Evolutionary conservation across 2,113 vertebrate genomes (phyloP), one percentile per base, ranked within the genome.

Genomic region (Eudyptes chrysolophus): DNA sequence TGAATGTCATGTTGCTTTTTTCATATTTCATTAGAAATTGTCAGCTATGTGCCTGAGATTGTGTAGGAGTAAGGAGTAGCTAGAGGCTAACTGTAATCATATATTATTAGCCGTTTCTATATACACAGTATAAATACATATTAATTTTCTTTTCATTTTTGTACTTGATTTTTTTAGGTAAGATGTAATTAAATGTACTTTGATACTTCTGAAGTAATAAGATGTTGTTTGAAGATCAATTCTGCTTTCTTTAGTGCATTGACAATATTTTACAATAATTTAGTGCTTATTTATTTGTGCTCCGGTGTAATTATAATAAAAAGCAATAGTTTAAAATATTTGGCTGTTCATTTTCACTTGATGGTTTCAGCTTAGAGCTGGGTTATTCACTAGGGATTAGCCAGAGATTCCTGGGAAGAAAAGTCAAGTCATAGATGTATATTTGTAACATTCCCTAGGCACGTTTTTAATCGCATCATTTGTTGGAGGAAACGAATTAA

Each of bases 231-330:
- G 96, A 96, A 98, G 96, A 98, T 92, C 86, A 96, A 91, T 97
- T 98, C 97, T 98, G 98, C 97, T 98, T 98, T 98, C 98, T 98
- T 98, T 98, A 98, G 98, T 98, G 98, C 97, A 98, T 98, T 98
- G 97, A 96, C 95, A 97, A 98, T 98, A 98, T 98, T 99, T 99
- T 98, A 97, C 97, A 98, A 98, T 98, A 98, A 97, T 98, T 98
- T 98, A 98, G 98, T 98, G 98, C 97, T 98, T 98, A 98, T 98
- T 98, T 98, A 99, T 99, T 98, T 98, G 98, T 99, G 98, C 98
- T 98, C 98, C 98, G 0, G 98, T 99, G 98, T 98, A 98, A 98
- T 98, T 98, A 98, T 95, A 98, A 99, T 99, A 99, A 99, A 97
- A 98, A 98, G 98, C 98, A 98, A 98, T 99, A 98, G 98, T 99